These are phyloP conservation scores for Drosophila picticornis DNA, from an alignment of 2,888 invertebrate genomes.

Conservation along the genomic window DNA sequence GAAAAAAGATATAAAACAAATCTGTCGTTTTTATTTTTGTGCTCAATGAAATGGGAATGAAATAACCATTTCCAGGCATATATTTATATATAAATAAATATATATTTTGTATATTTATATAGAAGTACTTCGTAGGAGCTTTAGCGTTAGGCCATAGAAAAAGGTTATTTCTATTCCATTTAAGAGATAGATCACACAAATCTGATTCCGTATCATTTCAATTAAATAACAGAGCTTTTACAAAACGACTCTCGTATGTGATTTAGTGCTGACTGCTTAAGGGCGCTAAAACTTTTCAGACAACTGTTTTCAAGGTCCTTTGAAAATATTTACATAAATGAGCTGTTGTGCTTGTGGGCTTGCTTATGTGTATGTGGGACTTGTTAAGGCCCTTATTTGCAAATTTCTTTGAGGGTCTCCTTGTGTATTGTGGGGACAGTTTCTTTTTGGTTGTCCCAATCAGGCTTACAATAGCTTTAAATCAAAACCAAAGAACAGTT, in stretches of 20 bases:
- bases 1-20: background rate
- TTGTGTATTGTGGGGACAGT: conserved; percentile 28
- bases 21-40: background rate
- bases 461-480: conserved; percentile 47
- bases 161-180: background rate
- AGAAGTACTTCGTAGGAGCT: background rate
- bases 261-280: conserved; percentile 47
- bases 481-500: conserved; percentile 18
- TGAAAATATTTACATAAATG: conserved; percentile 68
- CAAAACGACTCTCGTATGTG: conserved; percentile 47
- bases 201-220: background rate
- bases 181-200: background rate
- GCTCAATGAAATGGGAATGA: conserved; percentile 1
- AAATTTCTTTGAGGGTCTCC: conserved; percentile 15
- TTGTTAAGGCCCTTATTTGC: conserved; percentile 42
- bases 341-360: conserved; percentile 43
- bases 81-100: background rate
- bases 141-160: background rate
- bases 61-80: background rate
- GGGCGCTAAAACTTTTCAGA: conserved; percentile 50
- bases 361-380: conserved; percentile 30
- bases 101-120: background rate
- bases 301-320: conserved; percentile 38
- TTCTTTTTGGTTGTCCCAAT: conserved; percentile 33
- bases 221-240: conserved; percentile 7